These are phyloP conservation scores for Leptodirus hochenwartii DNA, from an alignment of 2,888 invertebrate genomes.

Conservation along the genomic window DNA sequence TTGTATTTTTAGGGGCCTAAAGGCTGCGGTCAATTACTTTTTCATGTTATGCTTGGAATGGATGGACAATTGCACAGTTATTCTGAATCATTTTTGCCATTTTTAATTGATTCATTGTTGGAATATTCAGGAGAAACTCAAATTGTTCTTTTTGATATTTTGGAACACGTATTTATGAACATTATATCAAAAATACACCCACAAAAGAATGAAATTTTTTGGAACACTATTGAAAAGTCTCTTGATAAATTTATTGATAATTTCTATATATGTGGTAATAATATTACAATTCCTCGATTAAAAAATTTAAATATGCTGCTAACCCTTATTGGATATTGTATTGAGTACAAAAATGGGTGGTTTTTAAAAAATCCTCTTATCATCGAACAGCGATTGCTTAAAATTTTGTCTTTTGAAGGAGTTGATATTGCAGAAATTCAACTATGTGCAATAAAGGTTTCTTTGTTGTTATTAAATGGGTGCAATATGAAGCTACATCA, in stretches of 20 bases:
- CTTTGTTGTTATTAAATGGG: slow-evolving; percentile 39
- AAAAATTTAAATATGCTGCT: slow-evolving; percentile 28
- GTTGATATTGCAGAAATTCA: slow-evolving; percentile 28
- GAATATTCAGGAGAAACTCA: slow-evolving; percentile 26
- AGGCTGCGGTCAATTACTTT: slow-evolving; percentile 75
- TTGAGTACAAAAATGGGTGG: slow-evolving; percentile 44
- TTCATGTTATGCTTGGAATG: slow-evolving; percentile 74
- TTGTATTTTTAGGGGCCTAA: slow-evolving; percentile 40
- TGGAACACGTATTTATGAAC: slow-evolving; percentile 43
- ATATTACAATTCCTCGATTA: too few species aligned
- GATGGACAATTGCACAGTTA: slow-evolving; percentile 73
- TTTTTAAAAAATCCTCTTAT: slow-evolving; percentile 40
- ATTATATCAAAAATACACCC: slow-evolving; percentile 41
- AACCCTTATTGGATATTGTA: slow-evolving; percentile 37
- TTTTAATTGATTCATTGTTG: slow-evolving; percentile 43
- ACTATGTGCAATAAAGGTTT: slow-evolving; percentile 34
- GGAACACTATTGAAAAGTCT: slow-evolving; percentile 35
- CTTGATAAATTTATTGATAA: too few species aligned
- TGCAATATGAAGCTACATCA: slow-evolving; percentile 46
- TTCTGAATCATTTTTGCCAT: slow-evolving; percentile 47
- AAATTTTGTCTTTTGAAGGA: slow-evolving; percentile 30
- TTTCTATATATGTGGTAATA: too few species aligned
- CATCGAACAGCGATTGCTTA: slow-evolving; percentile 37
- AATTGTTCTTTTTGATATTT: slow-evolving; percentile 39
- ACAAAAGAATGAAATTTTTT: slow-evolving; percentile 46